Evolutionary conservation across 2,797 vertebrate genomes (phyloP), one percentile per base, ranked within the genome.

Genomic region (Crypturellus tataupa): DNA sequence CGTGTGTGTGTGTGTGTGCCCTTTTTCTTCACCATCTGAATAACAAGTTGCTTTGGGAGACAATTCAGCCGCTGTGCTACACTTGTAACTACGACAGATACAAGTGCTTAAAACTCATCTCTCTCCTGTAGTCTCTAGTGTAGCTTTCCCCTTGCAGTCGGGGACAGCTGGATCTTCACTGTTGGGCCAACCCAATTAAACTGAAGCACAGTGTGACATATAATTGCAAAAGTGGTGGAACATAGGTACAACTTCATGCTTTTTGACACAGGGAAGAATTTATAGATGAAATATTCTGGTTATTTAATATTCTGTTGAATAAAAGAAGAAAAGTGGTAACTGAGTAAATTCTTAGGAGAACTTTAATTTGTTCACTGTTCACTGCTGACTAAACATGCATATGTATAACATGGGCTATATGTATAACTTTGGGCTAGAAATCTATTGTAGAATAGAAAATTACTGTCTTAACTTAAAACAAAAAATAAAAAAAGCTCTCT

Each of bases 271-370:
- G 63, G 33, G 24, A 35, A 56, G 31, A 55, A 21, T 58, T 91
- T 75, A 60, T 70, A 68, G 55, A 51, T 64, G 1, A 58, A 77
- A 49, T 82, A 73, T 64, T 62, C 40, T 84, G 24, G 3, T 71
- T 88, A 47, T 62, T 87, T 84, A 60, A 58, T 84, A 64, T 80
- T 92, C 23, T 56, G 9, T 70, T 81, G 76, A 81, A 81, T 23
- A 94, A 89, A 33, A 23, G 12, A 35, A 65, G 14, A 51, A 53
- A 51, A 70, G 18, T 59, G 5, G 70, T 65, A 85, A 5, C n/a
- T 81, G 46, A 73, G 35, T 53, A 23, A 73, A 68, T 79, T 79
- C 46, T 70, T 51, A 40, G 18, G 16, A 81, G 17, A 58, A 27
- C 31, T 78, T 93, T 60, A 68, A 53, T 49, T 49, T 76, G 9